Conservation (phyloP, 64 coral and sea anemone genomes). For the Trachythela sp. region DNA sequence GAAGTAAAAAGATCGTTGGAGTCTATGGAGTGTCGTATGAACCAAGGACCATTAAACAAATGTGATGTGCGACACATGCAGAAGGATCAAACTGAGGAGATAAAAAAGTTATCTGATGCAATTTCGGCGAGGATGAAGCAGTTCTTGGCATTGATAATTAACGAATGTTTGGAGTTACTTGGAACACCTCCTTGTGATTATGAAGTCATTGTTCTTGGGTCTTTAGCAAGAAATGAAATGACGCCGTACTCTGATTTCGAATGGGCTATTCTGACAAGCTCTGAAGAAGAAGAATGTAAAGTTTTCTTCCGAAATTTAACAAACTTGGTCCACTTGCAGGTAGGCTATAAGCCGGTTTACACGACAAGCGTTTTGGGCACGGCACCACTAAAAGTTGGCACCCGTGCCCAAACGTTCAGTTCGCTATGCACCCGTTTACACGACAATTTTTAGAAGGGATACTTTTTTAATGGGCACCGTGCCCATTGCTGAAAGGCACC, state of each 20-base stretch:
- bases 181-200: not conserved
- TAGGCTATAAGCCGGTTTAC: too few relatives aligned
- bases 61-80: not conserved
- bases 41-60: not conserved
- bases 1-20: not conserved
- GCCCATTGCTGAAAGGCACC: too few relatives aligned
- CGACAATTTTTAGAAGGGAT: too few relatives aligned
- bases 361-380: too few relatives aligned
- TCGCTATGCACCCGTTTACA: too few relatives aligned
- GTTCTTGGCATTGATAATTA: not conserved
- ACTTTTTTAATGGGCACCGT: too few relatives aligned
- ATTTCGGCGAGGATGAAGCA: not conserved
- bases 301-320: slow-evolving; percentile 5
- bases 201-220: not conserved
- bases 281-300: not conserved
- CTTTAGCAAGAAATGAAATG: not conserved
- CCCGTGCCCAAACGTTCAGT: too few relatives aligned
- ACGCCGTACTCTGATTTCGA: slow-evolving; percentile 6
- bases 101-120: not conserved
- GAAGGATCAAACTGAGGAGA: not conserved
- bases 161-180: not conserved
- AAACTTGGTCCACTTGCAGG: not conserved
- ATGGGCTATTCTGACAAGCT: not conserved
- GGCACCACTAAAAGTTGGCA: too few relatives aligned
- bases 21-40: not conserved